A percentile compares a stretch with the other conserved stretches of the same genome.
Evolutionary conservation across 2,888 invertebrate genomes (phyloP).

Genomic region (Pandemis corylana): DNA sequence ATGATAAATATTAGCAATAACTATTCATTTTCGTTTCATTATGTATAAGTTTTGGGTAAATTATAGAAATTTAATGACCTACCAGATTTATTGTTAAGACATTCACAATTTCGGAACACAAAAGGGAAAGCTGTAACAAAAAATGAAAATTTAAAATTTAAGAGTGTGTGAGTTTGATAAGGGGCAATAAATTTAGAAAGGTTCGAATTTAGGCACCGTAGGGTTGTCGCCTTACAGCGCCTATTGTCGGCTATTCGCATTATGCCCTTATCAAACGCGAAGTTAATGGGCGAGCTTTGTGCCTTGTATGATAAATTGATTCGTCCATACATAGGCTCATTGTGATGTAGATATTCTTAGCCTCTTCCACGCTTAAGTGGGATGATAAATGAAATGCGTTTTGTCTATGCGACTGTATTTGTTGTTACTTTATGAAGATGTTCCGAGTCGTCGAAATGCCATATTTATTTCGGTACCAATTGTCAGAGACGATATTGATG

Average conservation of each 20-base stretch:
- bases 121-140: conserved; percentile 6
- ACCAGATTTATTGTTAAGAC: background rate
- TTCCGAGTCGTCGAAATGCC: background rate
- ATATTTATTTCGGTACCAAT: background rate
- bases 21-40: background rate
- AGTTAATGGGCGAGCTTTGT: conserved; percentile 84
- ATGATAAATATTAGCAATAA: background rate
- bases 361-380: conserved; percentile 72
- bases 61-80: background rate
- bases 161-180: conserved; percentile 73
- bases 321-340: conserved; percentile 73
- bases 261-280: conserved; percentile 83
- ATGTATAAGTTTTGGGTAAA: background rate
- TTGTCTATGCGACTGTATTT: conserved; percentile 50
- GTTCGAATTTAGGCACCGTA: conserved; percentile 61
- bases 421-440: conserved; percentile 20
- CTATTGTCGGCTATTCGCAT: conserved; percentile 77
- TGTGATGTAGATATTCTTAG: conserved; percentile 81
- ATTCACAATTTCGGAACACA: conserved; percentile 5
- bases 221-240: conserved; percentile 73
- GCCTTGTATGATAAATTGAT: conserved; percentile 82
- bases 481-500: background rate
- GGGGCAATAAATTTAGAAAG: conserved; percentile 72
- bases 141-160: conserved; percentile 55
- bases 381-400: conserved; percentile 66